Evolutionary conservation across 2,113 vertebrate species (phyloP).

Genomic region (Gallinago jamesoni): DNA sequence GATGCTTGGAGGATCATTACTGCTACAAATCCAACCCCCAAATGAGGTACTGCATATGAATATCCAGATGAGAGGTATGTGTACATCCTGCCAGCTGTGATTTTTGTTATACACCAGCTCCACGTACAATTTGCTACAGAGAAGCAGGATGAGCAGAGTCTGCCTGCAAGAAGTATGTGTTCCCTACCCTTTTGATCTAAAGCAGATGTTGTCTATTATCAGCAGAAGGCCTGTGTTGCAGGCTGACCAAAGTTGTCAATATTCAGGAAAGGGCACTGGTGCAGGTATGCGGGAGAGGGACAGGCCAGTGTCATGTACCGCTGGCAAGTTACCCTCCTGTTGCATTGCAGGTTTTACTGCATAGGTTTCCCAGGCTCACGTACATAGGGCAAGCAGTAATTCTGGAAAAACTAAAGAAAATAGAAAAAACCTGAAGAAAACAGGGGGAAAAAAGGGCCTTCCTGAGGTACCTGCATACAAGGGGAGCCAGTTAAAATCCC

Average conservation of each 20-base stretch:
- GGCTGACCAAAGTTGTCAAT: neutral
- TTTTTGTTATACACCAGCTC: neutral
- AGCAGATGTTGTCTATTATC: slow-evolving; percentile 39
- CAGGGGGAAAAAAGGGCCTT: neutral
- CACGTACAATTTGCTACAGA: neutral
- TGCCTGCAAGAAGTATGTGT: neutral
- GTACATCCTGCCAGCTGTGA: neutral
- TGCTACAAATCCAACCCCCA: neutral
- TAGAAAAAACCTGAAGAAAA: neutral
- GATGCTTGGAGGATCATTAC: neutral
- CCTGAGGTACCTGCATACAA: neutral
- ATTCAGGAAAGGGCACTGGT: neutral
- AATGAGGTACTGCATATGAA: neutral
- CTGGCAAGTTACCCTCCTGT: neutral
- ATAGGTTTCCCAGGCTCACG: neutral
- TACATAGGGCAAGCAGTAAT: neutral
- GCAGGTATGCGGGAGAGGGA: neutral
- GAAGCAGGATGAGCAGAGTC: neutral
- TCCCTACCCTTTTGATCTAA: neutral
- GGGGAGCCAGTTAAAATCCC: neutral
- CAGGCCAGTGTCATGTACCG: neutral
- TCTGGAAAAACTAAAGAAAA: neutral
- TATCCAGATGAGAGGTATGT: neutral
- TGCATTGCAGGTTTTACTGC: neutral
- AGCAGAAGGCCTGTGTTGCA: neutral